Evolutionary conservation across 1,140 invertebrate species (phyloP).

Genomic region (Pantala flavescens): DNA sequence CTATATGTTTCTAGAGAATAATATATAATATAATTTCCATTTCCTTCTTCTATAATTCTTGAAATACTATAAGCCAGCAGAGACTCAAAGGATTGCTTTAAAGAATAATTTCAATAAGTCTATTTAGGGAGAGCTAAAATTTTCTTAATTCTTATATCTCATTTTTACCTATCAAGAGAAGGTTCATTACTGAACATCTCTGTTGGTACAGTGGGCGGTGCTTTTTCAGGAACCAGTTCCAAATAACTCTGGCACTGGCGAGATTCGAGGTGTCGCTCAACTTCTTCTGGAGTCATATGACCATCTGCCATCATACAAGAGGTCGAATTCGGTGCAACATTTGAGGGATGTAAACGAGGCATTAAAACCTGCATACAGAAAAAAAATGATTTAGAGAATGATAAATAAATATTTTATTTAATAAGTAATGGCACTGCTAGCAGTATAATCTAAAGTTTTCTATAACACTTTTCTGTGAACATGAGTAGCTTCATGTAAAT

Average conservation of each 20-base stretch:
- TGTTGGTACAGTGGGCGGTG: constrained; percentile 75
- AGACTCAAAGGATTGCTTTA: no score
- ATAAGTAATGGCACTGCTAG: no score
- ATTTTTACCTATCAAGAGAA: constrained; percentile 58
- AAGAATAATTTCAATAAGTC: no score
- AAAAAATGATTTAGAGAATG: not conserved
- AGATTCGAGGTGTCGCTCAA: constrained; percentile 79
- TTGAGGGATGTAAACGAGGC: not conserved
- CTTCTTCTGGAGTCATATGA: constrained; percentile 83
- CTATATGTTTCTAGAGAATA: no score
- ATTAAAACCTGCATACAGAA: not conserved
- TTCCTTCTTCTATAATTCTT: no score
- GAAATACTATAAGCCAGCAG: no score
- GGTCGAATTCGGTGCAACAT: not conserved
- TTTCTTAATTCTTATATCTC: no score
- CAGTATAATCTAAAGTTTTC: no score
- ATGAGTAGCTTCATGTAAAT: no score
- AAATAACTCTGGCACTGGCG: constrained; percentile 57
- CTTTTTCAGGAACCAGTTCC: constrained; percentile 71
- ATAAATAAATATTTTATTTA: not conserved
- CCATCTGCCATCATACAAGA: constrained; percentile 49
- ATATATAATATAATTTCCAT: no score
- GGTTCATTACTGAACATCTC: constrained; percentile 91
- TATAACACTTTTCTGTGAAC: no score
- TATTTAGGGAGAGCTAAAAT: no score